Evolutionary conservation across 1,140 invertebrate species (phyloP).

Genomic region (Zelostemma sp.): DNA sequence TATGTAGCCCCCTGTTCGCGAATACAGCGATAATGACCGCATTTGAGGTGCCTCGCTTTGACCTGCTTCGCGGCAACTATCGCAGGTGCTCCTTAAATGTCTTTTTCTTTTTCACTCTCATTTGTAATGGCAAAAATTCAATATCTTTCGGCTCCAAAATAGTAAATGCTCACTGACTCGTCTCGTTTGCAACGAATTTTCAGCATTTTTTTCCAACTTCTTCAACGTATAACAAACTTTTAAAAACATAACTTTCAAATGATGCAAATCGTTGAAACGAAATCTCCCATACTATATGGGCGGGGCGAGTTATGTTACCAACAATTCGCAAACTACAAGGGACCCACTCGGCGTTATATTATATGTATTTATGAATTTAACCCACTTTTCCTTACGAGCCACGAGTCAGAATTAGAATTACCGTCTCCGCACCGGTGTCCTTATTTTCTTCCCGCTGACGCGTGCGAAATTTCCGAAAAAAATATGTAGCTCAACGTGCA

Average conservation of each 20-base stretch:
- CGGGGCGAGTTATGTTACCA: too few relatives aligned
- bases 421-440: constrained; percentile 28
- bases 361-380: constrained; percentile 44
- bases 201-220: too few relatives aligned
- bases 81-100: constrained; percentile 31
- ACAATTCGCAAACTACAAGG: too few relatives aligned
- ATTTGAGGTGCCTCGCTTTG: constrained; percentile 29
- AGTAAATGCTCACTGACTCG: constrained; percentile 16
- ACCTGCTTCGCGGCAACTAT: constrained; percentile 29
- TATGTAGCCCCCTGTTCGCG: constrained; percentile 20
- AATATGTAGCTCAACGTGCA: constrained; percentile 23
- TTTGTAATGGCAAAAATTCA: too few relatives aligned
- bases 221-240: too few relatives aligned
- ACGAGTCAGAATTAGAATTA: constrained; percentile 36
- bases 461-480: too few relatives aligned
- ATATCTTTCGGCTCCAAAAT: constrained; percentile 16
- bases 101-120: constrained; percentile 18
- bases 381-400: constrained; percentile 35
- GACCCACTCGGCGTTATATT: too few relatives aligned
- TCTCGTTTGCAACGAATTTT: too few relatives aligned
- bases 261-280: too few relatives aligned
- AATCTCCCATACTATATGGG: too few relatives aligned
- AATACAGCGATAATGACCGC: constrained; percentile 47
- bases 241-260: too few relatives aligned
- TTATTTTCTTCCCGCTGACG: constrained; percentile 31